Evolutionary conservation across 2,113 vertebrate species (phyloP), one percentile per base, ranked within the genome.

Genomic region (Parotia lawesii): DNA sequence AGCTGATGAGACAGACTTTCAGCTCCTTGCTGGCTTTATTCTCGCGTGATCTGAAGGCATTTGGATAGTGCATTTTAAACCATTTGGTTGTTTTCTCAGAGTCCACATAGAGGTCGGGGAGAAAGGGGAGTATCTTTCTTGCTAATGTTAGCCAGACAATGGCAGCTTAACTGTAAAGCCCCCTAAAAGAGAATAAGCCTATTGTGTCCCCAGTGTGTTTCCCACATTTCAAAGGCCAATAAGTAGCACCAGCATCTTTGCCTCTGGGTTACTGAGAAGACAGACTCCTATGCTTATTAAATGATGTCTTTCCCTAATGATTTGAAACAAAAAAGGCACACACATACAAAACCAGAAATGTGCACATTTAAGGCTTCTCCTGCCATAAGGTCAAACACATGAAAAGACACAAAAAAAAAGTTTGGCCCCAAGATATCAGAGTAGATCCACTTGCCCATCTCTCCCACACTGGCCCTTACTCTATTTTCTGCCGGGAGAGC

Each of bases 281-380:
- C 92, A 96, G 91, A 93, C 66, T 82, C 92, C 85, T 82, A 57
- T 76, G 94, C 81, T 95, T 87, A 53, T 92, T 92, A 96, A 96
- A 96, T 84, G 95, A 91, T 89, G 95, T 85, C 84, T 95, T 96
- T 92, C 93, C 86, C 94, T 96, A 96, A 96, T 95, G 94, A 96
- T 95, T 95, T 96, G 94, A 96, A 96, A 96, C 96, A 96, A 97
- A 96, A 97, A 94, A 86, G 85, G 88, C 94, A 69, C 86, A 75
- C 75, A 95, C 33, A 93, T 71, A 96, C 76, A 94, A 95, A 96
- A 91, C 54, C 44, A 85, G 79, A 87, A 65, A 94, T 94, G 79
- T 82, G 92, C 93, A 83, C 95, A 54, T 95, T 97, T 96, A 96
- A 96, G 95, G 87, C 87, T 95, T 94, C 95, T 95, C 45, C 74